Evolutionary conservation across 2,888 invertebrate genomes (phyloP).

Genomic region (Cryptus armator): DNA sequence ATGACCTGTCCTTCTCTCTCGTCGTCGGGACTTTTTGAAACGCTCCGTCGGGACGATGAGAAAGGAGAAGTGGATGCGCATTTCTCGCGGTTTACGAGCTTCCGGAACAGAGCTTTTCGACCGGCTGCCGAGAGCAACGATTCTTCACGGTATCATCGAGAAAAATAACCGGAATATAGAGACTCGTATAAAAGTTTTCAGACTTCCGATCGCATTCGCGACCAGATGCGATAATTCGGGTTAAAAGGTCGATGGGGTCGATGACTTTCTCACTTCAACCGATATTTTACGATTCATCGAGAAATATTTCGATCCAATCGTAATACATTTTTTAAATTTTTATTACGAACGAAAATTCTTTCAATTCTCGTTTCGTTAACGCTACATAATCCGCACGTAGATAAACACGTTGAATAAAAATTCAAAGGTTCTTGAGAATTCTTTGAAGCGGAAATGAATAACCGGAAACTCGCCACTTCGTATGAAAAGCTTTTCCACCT

Average conservation of each 20-base stretch:
- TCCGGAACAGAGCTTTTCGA: conserved; percentile 27
- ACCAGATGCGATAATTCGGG: conserved; percentile 5
- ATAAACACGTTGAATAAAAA: background rate
- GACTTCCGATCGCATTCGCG: background rate
- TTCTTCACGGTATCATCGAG: background rate
- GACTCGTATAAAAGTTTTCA: conserved; percentile 46
- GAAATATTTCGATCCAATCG: background rate
- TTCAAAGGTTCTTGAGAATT: background rate
- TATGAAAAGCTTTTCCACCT: conserved; percentile 10
- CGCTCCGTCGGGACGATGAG: background rate
- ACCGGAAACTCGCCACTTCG: conserved; percentile 1
- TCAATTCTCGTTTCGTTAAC: background rate
- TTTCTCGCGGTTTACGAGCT: conserved; percentile 54
- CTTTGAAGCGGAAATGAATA: background rate
- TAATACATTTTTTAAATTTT: too few relatives aligned
- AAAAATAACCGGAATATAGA: background rate
- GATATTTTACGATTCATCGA: background rate
- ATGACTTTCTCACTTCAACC: background rate
- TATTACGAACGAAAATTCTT: background rate
- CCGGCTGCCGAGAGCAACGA: background rate
- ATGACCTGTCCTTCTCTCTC: conserved; percentile 27
- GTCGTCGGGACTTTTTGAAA: conserved; percentile 20
- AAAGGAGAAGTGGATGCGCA: conserved; percentile 2
- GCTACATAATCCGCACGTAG: background rate
- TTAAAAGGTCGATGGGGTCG: conserved; percentile 2